phyloP scores from a whole-genome alignment of 2,113 vertebrate genomes.

The mouse (Mus musculus) region GRCm39 chr2:51721001-51721500 shows the following conservation, averaged over 20 bases:
- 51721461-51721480: slow-evolving; percentile 76
- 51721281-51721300: slow-evolving; percentile 45
- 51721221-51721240: neutral
- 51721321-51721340: slow-evolving; percentile 46
- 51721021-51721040: neutral
- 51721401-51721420: slow-evolving; percentile 62
- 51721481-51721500: slow-evolving; percentile 79
- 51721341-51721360: slow-evolving; percentile 27
- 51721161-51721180: neutral
- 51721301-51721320: slow-evolving; percentile 53
- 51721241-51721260: neutral
- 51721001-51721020: neutral
- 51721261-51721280: slow-evolving; percentile 14
- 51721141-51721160: neutral
- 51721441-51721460: slow-evolving; percentile 59
- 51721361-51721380: slow-evolving; percentile 71
- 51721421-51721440: slow-evolving; percentile 53
- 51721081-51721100: slow-evolving; percentile 16
- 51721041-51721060: neutral
- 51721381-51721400: slow-evolving; percentile 35
- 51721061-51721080: neutral
- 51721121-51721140: neutral
- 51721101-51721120: neutral
- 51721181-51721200: neutral
- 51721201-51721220: neutral